phyloP scores from a whole-genome alignment of 2,797 vertebrate species.

The Pristis pectinata region DNA sequence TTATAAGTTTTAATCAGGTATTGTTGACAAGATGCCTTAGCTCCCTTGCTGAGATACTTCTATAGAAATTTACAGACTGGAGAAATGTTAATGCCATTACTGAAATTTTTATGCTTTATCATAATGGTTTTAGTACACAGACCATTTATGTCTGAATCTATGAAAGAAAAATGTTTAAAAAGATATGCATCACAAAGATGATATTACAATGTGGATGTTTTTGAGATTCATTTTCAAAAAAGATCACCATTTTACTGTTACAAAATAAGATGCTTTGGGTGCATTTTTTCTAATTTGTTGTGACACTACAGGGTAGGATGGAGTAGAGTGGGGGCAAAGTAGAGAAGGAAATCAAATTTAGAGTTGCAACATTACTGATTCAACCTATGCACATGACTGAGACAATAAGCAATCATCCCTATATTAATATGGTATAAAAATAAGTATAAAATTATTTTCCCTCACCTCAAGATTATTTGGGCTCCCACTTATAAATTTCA shows the following conservation, averaged over 20 bases:
- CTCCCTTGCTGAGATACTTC: background rate
- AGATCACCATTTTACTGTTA: background rate
- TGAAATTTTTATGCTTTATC: background rate
- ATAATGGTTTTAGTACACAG: background rate
- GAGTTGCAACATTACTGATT: background rate
- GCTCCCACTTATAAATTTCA: background rate
- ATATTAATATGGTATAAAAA: background rate
- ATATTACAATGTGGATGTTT: background rate
- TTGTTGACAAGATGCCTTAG: background rate
- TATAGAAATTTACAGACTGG: background rate
- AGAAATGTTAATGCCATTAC: background rate
- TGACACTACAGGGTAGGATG: too few relatives aligned
- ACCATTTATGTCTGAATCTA: background rate
- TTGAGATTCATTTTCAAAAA: background rate
- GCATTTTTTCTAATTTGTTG: background rate
- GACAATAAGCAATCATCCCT: background rate
- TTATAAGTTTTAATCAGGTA: background rate
- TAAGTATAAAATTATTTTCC: background rate
- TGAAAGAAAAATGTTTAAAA: background rate
- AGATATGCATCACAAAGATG: background rate
- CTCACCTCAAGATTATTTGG: background rate
- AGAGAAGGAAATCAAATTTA: background rate
- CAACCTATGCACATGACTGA: background rate
- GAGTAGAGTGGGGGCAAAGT: too few relatives aligned
- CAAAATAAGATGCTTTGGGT: background rate